These are phyloP conservation scores for Poeciliopsis retropinna DNA, from an alignment of 2,113 vertebrate species.

Conservation along the genomic window DNA sequence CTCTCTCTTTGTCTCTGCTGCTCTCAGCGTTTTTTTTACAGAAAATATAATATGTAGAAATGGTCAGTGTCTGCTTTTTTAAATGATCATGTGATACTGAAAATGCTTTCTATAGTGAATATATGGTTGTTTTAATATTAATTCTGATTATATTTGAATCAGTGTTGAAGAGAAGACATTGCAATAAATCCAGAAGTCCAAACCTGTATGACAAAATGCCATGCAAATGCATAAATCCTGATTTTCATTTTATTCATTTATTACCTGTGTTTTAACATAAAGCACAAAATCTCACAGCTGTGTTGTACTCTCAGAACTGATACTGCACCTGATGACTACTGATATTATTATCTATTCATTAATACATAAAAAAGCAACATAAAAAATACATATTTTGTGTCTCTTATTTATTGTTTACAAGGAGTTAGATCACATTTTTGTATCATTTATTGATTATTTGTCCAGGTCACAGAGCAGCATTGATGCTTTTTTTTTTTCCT, in stretches of 20 bases:
- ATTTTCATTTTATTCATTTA: too few relatives aligned
- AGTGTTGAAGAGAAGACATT: background rate
- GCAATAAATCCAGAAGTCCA: background rate
- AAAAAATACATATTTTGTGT: too few relatives aligned
- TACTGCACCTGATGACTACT: background rate
- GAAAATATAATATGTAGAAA: background rate
- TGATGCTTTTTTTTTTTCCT: background rate
- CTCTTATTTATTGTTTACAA: slow-evolving; percentile 1
- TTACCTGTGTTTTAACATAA: too few relatives aligned
- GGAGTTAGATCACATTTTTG: background rate
- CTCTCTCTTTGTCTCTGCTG: background rate
- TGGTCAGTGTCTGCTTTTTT: background rate
- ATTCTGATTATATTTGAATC: background rate
- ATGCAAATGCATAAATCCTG: background rate
- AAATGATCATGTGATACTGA: background rate
- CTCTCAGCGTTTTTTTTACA: background rate
- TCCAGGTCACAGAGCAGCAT: background rate
- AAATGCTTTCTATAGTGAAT: background rate
- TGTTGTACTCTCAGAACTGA: background rate
- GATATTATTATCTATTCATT: background rate
- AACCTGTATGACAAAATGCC: background rate
- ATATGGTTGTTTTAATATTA: background rate
- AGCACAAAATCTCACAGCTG: background rate
- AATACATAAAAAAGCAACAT: too few relatives aligned
- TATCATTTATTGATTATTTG: background rate